Percentiles rank a stretch among this genome's conserved stretches.
Conservation (phyloP, 2,797 vertebrate species). For the Cryptoprocta ferox region DNA sequence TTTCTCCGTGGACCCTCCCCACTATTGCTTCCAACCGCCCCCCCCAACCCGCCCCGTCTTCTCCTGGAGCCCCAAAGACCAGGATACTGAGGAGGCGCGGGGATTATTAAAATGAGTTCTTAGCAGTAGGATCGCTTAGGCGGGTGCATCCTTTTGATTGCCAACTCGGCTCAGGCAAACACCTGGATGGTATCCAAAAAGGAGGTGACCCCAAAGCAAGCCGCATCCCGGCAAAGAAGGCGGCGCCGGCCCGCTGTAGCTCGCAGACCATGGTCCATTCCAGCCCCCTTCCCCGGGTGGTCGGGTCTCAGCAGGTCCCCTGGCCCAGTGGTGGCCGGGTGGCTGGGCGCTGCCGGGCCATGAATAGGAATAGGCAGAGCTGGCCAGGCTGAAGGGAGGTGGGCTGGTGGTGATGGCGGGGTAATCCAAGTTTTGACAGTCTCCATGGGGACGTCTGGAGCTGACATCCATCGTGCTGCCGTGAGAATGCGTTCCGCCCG, state of each 20-base stretch:
- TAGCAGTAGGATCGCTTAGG: not conserved
- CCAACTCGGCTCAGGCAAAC: constrained; percentile 24
- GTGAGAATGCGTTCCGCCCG: not conserved
- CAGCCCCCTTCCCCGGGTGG: fast-evolving
- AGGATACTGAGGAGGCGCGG: fast-evolving
- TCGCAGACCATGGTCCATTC: too few relatives aligned
- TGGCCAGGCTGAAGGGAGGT: fast-evolving
- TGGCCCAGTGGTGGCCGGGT: not conserved
- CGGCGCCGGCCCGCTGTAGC: not conserved
- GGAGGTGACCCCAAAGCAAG: not conserved
- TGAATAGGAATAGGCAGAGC: not conserved
- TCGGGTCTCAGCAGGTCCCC: not conserved
- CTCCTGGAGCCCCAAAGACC: not conserved
- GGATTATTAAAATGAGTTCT: fast-evolving
- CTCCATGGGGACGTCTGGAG: not conserved
- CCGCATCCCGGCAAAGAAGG: too few relatives aligned
- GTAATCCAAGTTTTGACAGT: not conserved
- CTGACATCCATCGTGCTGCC: not conserved
- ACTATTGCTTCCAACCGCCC: too few relatives aligned
- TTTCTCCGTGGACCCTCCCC: fast-evolving
- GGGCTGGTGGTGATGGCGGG: not conserved
- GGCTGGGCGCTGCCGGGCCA: fast-evolving
- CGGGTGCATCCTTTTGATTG: not conserved
- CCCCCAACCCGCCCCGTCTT: not conserved
- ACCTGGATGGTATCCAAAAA: not conserved